phyloP scores from a whole-genome alignment of 2,113 vertebrate species.

The Oceanites oceanicus region DNA sequence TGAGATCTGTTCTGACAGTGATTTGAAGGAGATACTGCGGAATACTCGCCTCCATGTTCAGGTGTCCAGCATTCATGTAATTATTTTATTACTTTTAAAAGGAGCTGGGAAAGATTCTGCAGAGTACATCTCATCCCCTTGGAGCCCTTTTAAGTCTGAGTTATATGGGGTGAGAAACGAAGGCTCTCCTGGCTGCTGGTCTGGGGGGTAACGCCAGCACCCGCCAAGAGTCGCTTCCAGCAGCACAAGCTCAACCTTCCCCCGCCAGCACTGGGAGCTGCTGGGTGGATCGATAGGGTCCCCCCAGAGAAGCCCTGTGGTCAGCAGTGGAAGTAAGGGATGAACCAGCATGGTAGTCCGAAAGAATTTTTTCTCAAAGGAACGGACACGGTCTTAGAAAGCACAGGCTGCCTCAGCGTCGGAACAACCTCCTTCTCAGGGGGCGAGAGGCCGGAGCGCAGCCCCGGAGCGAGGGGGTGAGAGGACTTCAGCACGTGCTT shows the following conservation, averaged over 20 bases:
- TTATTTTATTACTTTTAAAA: not conserved
- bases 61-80: too few species aligned
- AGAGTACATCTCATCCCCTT: not conserved
- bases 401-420: not conserved
- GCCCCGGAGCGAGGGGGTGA: not conserved
- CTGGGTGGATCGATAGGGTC: not conserved
- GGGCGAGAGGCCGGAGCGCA: not conserved
- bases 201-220: not conserved
- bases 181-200: not conserved
- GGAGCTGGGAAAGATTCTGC: not conserved
- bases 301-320: not conserved
- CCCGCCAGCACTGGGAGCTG: accelerated
- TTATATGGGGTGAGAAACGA: not conserved
- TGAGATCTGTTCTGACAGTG: not conserved
- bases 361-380: not conserved
- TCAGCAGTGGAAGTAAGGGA: not conserved
- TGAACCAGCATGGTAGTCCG: not conserved
- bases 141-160: not conserved
- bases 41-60: not conserved
- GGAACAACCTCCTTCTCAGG: not conserved
- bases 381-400: not conserved
- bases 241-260: not conserved
- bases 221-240: not conserved
- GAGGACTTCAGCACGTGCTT: not conserved
- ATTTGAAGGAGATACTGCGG: not conserved